A percentile compares a stretch with the other conserved stretches of the same genome.
Conservation (phyloP, 2,797 vertebrate species). For the Darevskia nairensis region DNA sequence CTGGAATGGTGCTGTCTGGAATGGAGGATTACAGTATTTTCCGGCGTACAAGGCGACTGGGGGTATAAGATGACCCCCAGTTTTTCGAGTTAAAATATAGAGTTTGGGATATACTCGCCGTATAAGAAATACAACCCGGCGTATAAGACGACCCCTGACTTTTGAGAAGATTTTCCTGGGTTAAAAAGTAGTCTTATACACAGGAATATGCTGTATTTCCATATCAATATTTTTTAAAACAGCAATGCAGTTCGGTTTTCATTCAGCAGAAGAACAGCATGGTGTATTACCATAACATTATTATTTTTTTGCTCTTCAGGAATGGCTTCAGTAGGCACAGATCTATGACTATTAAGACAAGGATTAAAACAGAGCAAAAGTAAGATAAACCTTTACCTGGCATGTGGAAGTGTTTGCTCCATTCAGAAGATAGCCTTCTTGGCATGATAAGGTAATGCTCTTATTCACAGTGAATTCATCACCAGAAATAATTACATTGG, state of each 20-base stretch:
- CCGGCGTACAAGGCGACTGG: no score
- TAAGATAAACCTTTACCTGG: constrained; percentile 79
- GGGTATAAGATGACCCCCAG: no score
- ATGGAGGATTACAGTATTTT: not conserved
- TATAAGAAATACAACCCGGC: no score
- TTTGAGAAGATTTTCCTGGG: no score
- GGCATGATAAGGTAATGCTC: constrained; percentile 85
- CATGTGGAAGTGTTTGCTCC: constrained; percentile 85
- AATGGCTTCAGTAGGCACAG: not conserved
- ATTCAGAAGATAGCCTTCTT: constrained; percentile 86
- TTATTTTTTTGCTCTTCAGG: not conserved
- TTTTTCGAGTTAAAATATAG: no score
- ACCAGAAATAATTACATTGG: constrained; percentile 79
- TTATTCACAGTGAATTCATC: constrained; percentile 84
- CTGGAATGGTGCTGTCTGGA: not conserved
- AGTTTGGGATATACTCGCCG: no score
- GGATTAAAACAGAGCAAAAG: not conserved
- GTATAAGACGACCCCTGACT: no score
- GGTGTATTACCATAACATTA: not conserved
- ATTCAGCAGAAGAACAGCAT: not conserved
- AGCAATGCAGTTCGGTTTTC: not conserved
- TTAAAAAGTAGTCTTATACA: no score
- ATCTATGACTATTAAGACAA: not conserved
- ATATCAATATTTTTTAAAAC: not conserved
- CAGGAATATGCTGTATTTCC: not conserved